Base-by-base conservation (phyloP, 2,113 vertebrate genomes). In the Litocranius walleri region DNA sequence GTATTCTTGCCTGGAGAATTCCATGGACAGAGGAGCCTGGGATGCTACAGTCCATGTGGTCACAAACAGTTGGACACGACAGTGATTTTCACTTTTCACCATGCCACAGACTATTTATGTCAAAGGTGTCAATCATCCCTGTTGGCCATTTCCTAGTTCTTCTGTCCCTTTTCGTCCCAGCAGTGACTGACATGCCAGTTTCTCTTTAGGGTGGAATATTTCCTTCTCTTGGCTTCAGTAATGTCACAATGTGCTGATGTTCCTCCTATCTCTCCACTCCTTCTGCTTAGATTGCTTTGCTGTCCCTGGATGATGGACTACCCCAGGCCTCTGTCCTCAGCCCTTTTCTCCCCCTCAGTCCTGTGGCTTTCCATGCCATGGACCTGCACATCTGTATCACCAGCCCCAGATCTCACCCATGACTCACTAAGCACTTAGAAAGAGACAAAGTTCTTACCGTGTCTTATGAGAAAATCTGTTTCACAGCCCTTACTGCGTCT, bases 11-110 rank as follows among this genome's bases (percentile, higher is more conserved):
- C n/a, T 71, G n/a, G 19, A 71, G n/a, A 23, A 71, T 40, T 71
- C 67, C n/a, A 40, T 40, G 67, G 67, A 71, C 67, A 71, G n/a
- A 23, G 67, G n/a, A 40, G 19, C 19, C n/a, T 40, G 67, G 67
- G 9, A 40, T 5, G 19, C 64, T 36, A 21, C 0, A 11, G n/a
- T 71, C 17, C 9, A 21, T 5, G n/a, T 71, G 64, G 64, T 12
- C 0, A 0, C n/a, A 71, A 71, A 23, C 64, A 71, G 64, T 0
- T 36, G n/a, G n/a, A 71, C 67, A 40, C 0, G 1, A 40, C 67
- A 71, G n/a, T 40, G 67, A 40, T 40, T 71, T 71, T 23, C 67
- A 71, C 67, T 71, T 71, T 40, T 71, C 19, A 40, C 6, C 25
- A 30, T 56, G 17, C 56, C 43, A 64, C 13, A 81, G 36, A 50